Evolutionary conservation across 35 echinoderm and acorn worm genomes (phyloP).

Genomic region (Diadema setosum): DNA sequence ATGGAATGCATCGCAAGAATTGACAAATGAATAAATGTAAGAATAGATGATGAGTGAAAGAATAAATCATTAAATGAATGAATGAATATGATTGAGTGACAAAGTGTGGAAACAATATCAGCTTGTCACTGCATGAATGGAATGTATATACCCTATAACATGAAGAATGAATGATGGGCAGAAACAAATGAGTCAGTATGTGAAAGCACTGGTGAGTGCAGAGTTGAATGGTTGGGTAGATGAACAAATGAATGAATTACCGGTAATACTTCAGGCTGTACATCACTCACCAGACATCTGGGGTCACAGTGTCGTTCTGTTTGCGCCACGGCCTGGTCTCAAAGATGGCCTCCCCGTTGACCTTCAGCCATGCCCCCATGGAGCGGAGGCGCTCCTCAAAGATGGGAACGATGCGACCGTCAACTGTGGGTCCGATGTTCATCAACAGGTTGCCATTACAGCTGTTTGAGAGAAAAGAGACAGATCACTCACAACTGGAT

Average conservation of each 20-base stretch:
- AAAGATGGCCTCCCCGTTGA: constrained; percentile 77
- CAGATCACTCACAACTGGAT: too few relatives aligned
- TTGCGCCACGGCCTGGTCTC: constrained; percentile 35
- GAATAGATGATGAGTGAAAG: too few relatives aligned
- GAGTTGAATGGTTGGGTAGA: too few relatives aligned
- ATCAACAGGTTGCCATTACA: constrained; percentile 72
- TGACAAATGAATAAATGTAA: too few relatives aligned
- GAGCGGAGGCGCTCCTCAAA: constrained; percentile 59
- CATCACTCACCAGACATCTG: constrained; percentile 45
- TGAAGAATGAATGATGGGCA: not conserved
- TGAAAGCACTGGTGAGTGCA: too few relatives aligned
- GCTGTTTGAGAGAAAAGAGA: too few relatives aligned
- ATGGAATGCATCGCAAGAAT: too few relatives aligned
- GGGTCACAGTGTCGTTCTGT: constrained; percentile 52
- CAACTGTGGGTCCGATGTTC: constrained; percentile 71
- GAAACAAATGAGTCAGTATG: not conserved
- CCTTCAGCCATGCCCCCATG: constrained; percentile 68
- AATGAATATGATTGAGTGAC: too few relatives aligned
- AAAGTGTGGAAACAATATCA: too few relatives aligned
- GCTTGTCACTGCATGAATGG: too few relatives aligned
- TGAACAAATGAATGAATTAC: too few relatives aligned
- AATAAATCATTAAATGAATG: too few relatives aligned
- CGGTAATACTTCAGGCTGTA: not conserved
- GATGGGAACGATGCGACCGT: constrained; percentile 75
- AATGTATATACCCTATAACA: not conserved